phyloP scores from a whole-genome alignment of 1,140 invertebrate species.

The Drosophila erecta region DNA sequence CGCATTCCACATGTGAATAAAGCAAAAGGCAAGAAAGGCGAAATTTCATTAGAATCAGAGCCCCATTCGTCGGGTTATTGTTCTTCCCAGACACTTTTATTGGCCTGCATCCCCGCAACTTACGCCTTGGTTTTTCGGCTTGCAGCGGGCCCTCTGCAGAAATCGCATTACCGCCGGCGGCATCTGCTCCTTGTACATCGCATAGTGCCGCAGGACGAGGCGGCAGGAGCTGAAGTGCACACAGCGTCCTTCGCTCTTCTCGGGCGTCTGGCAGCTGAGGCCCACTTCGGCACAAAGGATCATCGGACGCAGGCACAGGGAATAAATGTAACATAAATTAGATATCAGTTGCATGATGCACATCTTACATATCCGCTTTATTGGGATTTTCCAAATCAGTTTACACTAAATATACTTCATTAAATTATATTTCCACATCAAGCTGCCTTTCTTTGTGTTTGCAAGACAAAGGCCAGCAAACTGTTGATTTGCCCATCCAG shows the following conservation, averaged over 20 bases:
- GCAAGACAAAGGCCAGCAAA: no score
- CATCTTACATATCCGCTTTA: no score
- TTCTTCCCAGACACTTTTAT: conserved; percentile 66
- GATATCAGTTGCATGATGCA: no score
- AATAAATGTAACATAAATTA: not conserved
- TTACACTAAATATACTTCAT: no score
- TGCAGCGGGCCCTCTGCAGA: conserved; percentile 70
- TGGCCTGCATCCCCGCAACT: conserved; percentile 35
- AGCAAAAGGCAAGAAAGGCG: conserved; percentile 4
- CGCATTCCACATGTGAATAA: conserved; percentile 14
- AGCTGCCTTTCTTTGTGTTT: no score
- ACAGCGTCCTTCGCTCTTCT: conserved; percentile 63
- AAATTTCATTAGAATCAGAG: conserved; percentile 71
- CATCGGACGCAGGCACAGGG: not conserved
- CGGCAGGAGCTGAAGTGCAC: conserved; percentile 72
- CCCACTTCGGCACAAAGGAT: conserved; percentile 14
- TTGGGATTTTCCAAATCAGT: no score
- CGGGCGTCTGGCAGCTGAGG: conserved; percentile 71
- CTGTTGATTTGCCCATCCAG: no score
- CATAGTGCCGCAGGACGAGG: conserved; percentile 69
- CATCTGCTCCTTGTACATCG: conserved; percentile 77
- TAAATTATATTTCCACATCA: no score
- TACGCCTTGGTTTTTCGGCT: conserved; percentile 68
- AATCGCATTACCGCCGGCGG: conserved; percentile 73
- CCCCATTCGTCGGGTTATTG: conserved; percentile 55